Evolutionary conservation across 2,888 invertebrate species (phyloP).

Genomic region (Eledona agricola): DNA sequence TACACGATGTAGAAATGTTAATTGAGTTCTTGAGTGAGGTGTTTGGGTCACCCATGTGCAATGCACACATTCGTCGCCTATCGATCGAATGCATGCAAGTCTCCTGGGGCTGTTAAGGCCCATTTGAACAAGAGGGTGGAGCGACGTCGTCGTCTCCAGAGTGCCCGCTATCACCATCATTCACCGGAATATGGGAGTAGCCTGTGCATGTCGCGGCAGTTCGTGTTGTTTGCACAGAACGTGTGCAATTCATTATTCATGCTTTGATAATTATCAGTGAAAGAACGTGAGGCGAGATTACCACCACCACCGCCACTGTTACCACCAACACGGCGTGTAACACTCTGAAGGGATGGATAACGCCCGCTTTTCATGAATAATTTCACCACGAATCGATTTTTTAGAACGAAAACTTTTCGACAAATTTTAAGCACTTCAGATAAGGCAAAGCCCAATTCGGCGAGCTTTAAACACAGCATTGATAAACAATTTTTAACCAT

Average conservation of each 20-base stretch:
- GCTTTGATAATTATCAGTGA: slow-evolving; percentile 52
- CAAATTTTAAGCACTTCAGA: slow-evolving; percentile 25
- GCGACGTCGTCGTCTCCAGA: slow-evolving; percentile 30
- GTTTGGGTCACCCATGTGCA: slow-evolving; percentile 1
- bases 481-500: too few species aligned
- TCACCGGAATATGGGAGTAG: slow-evolving; percentile 37
- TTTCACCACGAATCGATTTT: slow-evolving; percentile 24
- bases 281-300: slow-evolving; percentile 43
- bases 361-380: slow-evolving; percentile 31
- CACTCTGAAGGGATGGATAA: slow-evolving; percentile 23
- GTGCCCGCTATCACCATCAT: slow-evolving; percentile 35
- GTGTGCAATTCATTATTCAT: slow-evolving; percentile 52
- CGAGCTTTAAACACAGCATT: too few species aligned
- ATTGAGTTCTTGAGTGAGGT: not conserved
- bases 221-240: slow-evolving; percentile 47
- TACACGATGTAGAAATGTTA: too few species aligned
- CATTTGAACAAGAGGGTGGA: slow-evolving; percentile 36
- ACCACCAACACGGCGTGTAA: too few species aligned
- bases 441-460: too few species aligned
- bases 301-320: slow-evolving; percentile 22
- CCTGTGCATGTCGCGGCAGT: slow-evolving; percentile 32
- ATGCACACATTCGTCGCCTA: slow-evolving; percentile 30
- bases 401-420: slow-evolving; percentile 19
- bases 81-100: slow-evolving; percentile 39
- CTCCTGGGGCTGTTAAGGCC: slow-evolving; percentile 32